Conservation (phyloP, 1,140 invertebrate genomes). For the Drosophila navojoa region DNA sequence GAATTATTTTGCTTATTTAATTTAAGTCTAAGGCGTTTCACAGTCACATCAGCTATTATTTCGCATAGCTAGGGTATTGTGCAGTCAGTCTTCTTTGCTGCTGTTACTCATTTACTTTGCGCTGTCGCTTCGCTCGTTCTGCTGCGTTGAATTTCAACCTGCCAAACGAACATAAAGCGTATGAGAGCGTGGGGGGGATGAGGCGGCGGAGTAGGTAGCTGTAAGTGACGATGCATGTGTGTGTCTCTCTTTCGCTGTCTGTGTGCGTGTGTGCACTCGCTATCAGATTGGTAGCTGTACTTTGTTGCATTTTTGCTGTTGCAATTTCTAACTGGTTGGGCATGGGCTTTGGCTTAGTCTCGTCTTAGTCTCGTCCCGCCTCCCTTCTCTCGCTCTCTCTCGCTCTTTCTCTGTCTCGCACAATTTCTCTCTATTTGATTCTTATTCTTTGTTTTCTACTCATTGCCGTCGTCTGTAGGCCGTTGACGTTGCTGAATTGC, state of each 20-base stretch:
- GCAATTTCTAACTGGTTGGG: slow-evolving; percentile 78
- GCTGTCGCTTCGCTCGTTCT: slow-evolving; percentile 69
- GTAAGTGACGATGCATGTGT: background rate
- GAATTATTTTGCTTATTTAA: too few relatives aligned
- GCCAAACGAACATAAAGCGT: slow-evolving; percentile 58
- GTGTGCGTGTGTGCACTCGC: slow-evolving; percentile 19
- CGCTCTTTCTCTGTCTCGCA: background rate
- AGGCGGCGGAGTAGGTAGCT: background rate
- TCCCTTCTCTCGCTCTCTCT: background rate
- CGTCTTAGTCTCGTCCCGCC: slow-evolving; percentile 39
- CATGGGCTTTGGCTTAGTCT: slow-evolving; percentile 49
- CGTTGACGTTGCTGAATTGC: slow-evolving; percentile 55
- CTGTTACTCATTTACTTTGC: slow-evolving; percentile 71
- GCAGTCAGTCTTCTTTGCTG: background rate
- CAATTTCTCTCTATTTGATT: slow-evolving; percentile 10
- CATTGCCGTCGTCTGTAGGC: slow-evolving; percentile 70
- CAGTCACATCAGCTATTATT: too few relatives aligned
- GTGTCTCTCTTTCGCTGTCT: background rate
- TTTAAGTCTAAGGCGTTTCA: too few relatives aligned
- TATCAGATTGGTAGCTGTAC: slow-evolving; percentile 73
- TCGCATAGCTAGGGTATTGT: background rate
- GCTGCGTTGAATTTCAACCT: slow-evolving; percentile 81
- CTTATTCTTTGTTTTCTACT: slow-evolving; percentile 38
- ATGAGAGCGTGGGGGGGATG: slow-evolving; percentile 6
- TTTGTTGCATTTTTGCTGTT: slow-evolving; percentile 74